Evolutionary conservation across 2,797 vertebrate species (phyloP).

Genomic region (Cyclopterus lumpus): DNA sequence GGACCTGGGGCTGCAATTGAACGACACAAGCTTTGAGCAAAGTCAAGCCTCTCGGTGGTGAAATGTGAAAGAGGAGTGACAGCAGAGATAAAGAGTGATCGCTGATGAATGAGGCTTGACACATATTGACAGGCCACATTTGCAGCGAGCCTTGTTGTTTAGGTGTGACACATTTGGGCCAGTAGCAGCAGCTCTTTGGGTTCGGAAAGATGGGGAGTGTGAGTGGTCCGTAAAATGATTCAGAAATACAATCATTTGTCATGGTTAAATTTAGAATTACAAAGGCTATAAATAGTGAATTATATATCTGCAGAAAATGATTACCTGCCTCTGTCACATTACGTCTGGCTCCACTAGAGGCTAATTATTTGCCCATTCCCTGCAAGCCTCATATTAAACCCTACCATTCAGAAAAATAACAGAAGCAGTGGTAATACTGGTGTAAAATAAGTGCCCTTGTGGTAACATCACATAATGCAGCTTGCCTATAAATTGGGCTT

Average conservation of each 20-base stretch:
- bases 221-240: conserved; percentile 66
- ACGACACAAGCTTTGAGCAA: conserved; percentile 66
- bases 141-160: conserved; percentile 80
- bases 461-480: conserved; percentile 19
- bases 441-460: conserved; percentile 29
- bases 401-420: conserved; percentile 49
- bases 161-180: conserved; percentile 83
- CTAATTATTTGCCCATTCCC: conserved; percentile 64
- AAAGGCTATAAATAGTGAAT: conserved; percentile 80
- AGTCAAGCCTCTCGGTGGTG: conserved; percentile 71
- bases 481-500: conserved; percentile 31
- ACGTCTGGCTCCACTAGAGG: conserved; percentile 66
- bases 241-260: conserved; percentile 81
- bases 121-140: conserved; percentile 84
- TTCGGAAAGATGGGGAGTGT: conserved; percentile 42
- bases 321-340: conserved; percentile 76
- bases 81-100: conserved; percentile 74
- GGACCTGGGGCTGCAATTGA: conserved; percentile 62
- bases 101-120: conserved; percentile 83
- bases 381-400: conserved; percentile 45
- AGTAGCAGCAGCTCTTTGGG: conserved; percentile 70
- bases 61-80: conserved; percentile 69
- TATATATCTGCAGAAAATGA: conserved; percentile 80
- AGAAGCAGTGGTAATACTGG: conserved; percentile 25
- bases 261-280: conserved; percentile 77